Percentiles rank a stretch among this genome's conserved stretches.
Evolutionary conservation across 2,113 vertebrate genomes (phyloP).

Genomic region (Trogon surrucura): DNA sequence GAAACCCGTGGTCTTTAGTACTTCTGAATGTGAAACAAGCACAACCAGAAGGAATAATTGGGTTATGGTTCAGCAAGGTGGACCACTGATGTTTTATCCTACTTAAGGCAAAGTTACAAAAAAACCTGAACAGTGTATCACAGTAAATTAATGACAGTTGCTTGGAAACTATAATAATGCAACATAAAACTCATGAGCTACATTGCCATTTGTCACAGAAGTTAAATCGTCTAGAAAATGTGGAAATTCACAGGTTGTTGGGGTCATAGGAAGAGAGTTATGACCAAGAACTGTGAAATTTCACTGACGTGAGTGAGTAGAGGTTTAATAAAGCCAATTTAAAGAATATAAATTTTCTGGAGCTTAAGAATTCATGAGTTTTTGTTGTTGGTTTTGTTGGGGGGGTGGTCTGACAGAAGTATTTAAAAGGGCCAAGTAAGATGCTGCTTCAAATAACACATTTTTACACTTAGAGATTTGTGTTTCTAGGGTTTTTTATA

Average conservation of each 20-base stretch:
- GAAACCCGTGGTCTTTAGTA: not conserved
- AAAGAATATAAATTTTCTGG: not conserved
- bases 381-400: not conserved
- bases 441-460: not conserved
- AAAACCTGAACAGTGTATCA: not conserved
- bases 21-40: not conserved
- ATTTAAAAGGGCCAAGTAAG: not conserved
- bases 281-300: not conserved
- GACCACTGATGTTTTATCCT: not conserved
- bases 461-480: not conserved
- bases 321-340: not conserved
- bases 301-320: not conserved
- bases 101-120: not conserved
- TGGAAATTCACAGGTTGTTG: not conserved
- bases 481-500: not conserved
- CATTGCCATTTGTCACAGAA: not conserved
- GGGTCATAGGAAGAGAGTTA: not conserved
- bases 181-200: not conserved
- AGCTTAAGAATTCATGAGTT: not conserved
- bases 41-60: not conserved
- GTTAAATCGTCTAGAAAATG: not conserved
- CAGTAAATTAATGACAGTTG: not conserved
- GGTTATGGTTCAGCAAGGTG: not conserved
- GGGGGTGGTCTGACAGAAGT: rapidly evolving
- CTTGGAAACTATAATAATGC: not conserved